Conservation (phyloP, 2,113 vertebrate species). For the Clarias magur region DNA sequence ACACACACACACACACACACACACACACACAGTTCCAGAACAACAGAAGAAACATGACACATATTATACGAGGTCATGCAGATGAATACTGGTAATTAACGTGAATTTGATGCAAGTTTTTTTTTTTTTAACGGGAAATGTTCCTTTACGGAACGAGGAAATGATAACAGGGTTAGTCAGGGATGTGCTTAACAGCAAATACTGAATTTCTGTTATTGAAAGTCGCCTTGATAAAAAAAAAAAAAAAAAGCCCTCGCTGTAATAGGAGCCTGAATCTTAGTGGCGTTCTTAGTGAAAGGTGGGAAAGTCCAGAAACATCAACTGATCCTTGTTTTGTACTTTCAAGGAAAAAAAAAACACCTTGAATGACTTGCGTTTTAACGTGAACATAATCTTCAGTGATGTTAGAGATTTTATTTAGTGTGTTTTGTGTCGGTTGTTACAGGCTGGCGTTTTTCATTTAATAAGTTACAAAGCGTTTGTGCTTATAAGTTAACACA, state of each 20-base stretch:
- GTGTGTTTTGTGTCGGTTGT: not conserved
- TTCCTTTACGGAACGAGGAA: not conserved
- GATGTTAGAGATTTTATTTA: not conserved
- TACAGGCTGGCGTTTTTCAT: not conserved
- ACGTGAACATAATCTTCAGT: not conserved
- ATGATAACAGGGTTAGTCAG: not conserved
- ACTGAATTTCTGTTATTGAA: not conserved
- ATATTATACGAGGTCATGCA: not conserved
- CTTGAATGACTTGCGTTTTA: not conserved
- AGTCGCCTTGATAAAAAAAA: not conserved
- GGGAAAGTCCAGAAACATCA: not conserved
- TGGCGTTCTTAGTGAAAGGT: not conserved
- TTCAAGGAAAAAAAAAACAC: not conserved
- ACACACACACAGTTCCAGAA: constrained; percentile 24
- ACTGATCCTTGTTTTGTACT: not conserved
- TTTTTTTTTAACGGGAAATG: not conserved
- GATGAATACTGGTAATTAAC: not conserved
- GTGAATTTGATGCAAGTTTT: not conserved
- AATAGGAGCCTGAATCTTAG: not conserved
- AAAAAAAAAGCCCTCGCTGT: not conserved
- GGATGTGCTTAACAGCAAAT: not conserved
- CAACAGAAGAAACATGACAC: not conserved
- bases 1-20: constrained; percentile 34
- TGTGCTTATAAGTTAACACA: not conserved
- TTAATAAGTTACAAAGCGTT: not conserved